phyloP scores from a whole-genome alignment of 2,888 invertebrate genomes.

The Chalcosyrphus nemorum region DNA sequence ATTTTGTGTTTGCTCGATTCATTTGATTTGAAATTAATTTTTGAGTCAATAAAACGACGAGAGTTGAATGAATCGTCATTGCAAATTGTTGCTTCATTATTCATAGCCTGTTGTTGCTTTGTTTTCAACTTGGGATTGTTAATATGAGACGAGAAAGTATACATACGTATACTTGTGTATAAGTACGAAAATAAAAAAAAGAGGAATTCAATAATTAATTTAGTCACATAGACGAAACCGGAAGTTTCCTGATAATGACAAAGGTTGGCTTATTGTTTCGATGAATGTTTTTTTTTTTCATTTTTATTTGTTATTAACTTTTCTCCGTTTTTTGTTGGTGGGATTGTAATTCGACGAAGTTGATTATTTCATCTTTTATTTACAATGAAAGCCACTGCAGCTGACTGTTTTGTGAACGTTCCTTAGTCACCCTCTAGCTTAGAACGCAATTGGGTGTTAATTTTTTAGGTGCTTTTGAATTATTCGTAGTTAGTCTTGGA shows the following conservation, averaged over 20 bases:
- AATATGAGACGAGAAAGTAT: conserved; percentile 23
- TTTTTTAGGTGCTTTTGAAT: too few relatives aligned
- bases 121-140: conserved; percentile 49
- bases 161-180: neutral
- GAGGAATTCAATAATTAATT: conserved; percentile 51
- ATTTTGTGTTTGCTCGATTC: conserved; percentile 9
- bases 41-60: conserved; percentile 11
- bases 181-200: conserved; percentile 8
- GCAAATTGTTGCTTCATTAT: conserved; percentile 58
- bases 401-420: neutral
- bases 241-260: conserved; percentile 60
- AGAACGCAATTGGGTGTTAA: neutral
- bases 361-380: neutral
- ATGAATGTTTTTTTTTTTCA: conserved; percentile 2
- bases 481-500: too few relatives aligned
- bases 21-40: conserved; percentile 25
- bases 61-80: conserved; percentile 54
- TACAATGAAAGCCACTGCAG: neutral
- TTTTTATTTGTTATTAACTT: neutral
- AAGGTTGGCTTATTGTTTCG: conserved; percentile 39
- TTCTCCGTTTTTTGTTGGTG: neutral
- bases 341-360: neutral
- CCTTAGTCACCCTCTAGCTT: neutral
- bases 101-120: conserved; percentile 56
- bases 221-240: conserved; percentile 58